Evolutionary conservation across 37 sponge, comb jelly and placozoan genomes (phyloP).

Genomic region (Diacarnus erythraeanus): DNA sequence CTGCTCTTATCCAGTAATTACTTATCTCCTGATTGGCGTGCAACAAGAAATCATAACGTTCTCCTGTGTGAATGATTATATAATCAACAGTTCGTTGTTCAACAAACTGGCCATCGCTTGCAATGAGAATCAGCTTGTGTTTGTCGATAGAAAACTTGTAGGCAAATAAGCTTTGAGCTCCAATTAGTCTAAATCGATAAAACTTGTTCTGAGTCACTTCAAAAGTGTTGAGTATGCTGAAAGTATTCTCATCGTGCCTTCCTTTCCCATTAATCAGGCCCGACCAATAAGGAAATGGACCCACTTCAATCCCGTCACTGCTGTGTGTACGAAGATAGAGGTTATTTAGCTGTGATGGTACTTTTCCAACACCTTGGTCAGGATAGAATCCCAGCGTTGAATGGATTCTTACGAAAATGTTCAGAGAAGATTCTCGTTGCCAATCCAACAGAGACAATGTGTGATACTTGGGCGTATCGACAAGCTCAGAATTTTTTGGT

Average conservation of each 20-base stretch:
- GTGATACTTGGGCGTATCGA: conserved; percentile 56
- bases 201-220: conserved; percentile 12
- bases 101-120: conserved; percentile 67
- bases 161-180: conserved; percentile 77
- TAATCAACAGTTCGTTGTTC: conserved; percentile 51
- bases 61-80: conserved; percentile 81
- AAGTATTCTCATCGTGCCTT: conserved; percentile 14
- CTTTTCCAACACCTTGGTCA: conserved; percentile 1
- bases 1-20: conserved; percentile 69
- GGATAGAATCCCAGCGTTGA: conserved; percentile 36
- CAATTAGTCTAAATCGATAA: conserved; percentile 80
- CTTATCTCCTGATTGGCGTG: background rate
- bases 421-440: conserved; percentile 52
- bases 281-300: conserved; percentile 69
- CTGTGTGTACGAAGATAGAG: conserved; percentile 15
- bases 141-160: conserved; percentile 64
- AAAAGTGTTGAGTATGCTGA: conserved; percentile 25
- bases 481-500: background rate
- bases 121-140: conserved; percentile 66
- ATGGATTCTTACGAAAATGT: conserved; percentile 35
- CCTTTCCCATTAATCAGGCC: conserved; percentile 85
- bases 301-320: conserved; percentile 60
- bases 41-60: conserved; percentile 79
- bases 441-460: conserved; percentile 77
- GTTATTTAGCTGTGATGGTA: conserved; percentile 4